These are phyloP conservation scores for pig (Sus scrofa) DNA, from an alignment of 2,113 vertebrate genomes.

Conservation along the genomic window T2T-Sscrofa CM000813.6:91694001-91694500, in stretches of 20 bases:
- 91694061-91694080: background rate
- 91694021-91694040: background rate
- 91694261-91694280: background rate
- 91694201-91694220: background rate
- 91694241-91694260: background rate
- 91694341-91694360: background rate
- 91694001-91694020: background rate
- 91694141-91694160: background rate
- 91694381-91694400: background rate
- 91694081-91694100: background rate
- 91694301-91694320: background rate
- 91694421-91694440: background rate
- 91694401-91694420: background rate
- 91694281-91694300: background rate
- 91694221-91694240: background rate
- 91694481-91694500: background rate
- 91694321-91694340: background rate
- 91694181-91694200: background rate
- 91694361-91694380: background rate
- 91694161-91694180: background rate
- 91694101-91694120: background rate
- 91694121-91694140: background rate
- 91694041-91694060: background rate
- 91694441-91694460: background rate
- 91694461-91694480: background rate